Evolutionary conservation across 2,888 invertebrate species (phyloP).

Genomic region (Drosophila prolongata): DNA sequence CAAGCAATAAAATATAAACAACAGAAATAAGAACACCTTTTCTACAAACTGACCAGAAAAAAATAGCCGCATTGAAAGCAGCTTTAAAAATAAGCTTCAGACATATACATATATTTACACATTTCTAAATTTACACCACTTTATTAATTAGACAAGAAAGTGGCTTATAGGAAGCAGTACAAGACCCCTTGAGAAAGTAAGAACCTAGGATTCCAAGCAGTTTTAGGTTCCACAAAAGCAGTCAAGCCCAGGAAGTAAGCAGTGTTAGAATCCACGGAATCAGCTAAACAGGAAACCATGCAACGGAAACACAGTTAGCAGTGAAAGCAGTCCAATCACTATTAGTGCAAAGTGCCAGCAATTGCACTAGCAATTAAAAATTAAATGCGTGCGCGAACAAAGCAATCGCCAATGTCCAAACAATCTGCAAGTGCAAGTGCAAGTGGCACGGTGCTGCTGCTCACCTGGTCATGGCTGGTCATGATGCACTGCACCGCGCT

Average conservation of each 20-base stretch:
- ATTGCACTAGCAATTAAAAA: constrained; percentile 54
- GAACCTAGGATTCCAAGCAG: neutral
- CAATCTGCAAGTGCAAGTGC: constrained; percentile 58
- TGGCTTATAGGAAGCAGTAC: neutral
- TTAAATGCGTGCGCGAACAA: constrained; percentile 68
- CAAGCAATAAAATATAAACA: too few species aligned
- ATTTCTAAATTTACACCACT: too few species aligned
- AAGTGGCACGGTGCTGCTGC: constrained; percentile 24
- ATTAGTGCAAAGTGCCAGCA: constrained; percentile 38
- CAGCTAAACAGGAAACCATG: constrained; percentile 23
- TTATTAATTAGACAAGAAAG: neutral
- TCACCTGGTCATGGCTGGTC: constrained; percentile 36
- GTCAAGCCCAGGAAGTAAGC: neutral
- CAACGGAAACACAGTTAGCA: constrained; percentile 25
- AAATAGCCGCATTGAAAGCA: too few species aligned
- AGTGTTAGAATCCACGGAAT: constrained; percentile 8
- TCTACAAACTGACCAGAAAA: too few species aligned
- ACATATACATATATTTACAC: too few species aligned
- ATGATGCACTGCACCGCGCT: constrained; percentile 59
- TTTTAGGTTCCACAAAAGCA: neutral
- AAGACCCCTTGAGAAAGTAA: too few species aligned
- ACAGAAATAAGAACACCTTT: too few species aligned
- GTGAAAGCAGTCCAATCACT: constrained; percentile 30
- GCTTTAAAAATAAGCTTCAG: too few species aligned
- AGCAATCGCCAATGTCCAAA: constrained; percentile 72